Evolutionary conservation across 2,113 vertebrate genomes (phyloP), one percentile per base, ranked within the genome.

Genomic region (Sorex araneus): DNA sequence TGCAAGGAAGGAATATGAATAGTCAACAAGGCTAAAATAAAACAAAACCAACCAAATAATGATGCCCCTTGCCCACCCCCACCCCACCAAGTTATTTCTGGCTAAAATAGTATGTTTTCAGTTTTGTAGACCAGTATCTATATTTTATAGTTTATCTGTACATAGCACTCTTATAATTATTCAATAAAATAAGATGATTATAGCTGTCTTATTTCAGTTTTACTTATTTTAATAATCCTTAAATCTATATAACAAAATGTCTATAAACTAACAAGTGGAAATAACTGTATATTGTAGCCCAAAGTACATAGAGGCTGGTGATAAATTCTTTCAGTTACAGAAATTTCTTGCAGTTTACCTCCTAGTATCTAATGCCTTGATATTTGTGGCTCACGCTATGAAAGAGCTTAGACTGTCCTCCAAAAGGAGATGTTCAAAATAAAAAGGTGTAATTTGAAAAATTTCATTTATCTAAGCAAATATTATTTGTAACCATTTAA

Each of bases 371-470:
- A 23, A 34, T 34, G 21, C 70, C 78, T 91, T 3, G 43, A 3
- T 89, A 91, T 93, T 93, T 90, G 81, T 90, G 63, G 50, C 54
- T 87, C 80, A 12, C 34, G 84, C 25, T 85, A 57, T 86, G 78
- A 89, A 95, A 91, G 5, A 2, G 12, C 80, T 94, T 45, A 25
- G 21, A 79, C 47, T 50, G 6, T 50, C 47, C 47, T 50, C 47
- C 13, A 50, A 50, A 92, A 90, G 25, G 34, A 85, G 3, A 79
- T 64, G 2, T 57, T 34, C 63, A 78, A 47, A 12, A 50, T 76
- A 88, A 80, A 90, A 88, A 66, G 88, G 32, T 23, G 40, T 91
- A 95, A 60, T 43, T 73, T 80, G 40, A 95, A 94, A 63, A 27
- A 1, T 60, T 96, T 92, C 84, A 79, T 93, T 95, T 85, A 84